A percentile compares a stretch with the other conserved stretches of the same genome.
These are phyloP conservation scores for Penelope pileata DNA, from an alignment of 2,113 vertebrate genomes.

Conservation along the genomic window DNA sequence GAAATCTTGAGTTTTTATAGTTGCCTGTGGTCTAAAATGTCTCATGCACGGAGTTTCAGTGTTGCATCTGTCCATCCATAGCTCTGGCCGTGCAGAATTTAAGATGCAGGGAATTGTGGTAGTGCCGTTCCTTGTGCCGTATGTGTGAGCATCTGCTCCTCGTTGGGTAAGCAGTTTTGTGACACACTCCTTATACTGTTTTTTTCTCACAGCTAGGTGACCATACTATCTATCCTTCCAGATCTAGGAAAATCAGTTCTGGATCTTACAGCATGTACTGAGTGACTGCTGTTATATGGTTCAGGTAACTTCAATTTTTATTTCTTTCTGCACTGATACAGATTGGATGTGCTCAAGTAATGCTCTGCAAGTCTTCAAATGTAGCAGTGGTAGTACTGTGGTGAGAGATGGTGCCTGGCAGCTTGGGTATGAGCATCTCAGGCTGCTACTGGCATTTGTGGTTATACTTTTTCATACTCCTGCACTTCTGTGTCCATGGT, in stretches of 20 bases:
- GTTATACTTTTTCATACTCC: accelerated
- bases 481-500: neutral
- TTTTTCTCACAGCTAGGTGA: neutral
- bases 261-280: neutral
- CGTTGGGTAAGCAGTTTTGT: neutral
- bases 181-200: neutral
- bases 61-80: neutral
- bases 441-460: neutral
- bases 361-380: neutral
- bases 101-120: neutral
- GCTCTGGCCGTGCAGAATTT: neutral
- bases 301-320: neutral
- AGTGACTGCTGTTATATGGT: neutral
- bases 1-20: neutral
- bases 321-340: neutral
- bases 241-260: neutral
- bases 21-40: neutral
- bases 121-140: neutral
- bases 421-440: neutral
- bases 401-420: neutral
- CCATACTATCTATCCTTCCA: neutral
- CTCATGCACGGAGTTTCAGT: neutral
- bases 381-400: neutral
- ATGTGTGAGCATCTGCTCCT: neutral
- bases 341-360: neutral